phyloP scores from a whole-genome alignment of 1,140 invertebrate genomes.

The Andrena cerasifolii region DNA sequence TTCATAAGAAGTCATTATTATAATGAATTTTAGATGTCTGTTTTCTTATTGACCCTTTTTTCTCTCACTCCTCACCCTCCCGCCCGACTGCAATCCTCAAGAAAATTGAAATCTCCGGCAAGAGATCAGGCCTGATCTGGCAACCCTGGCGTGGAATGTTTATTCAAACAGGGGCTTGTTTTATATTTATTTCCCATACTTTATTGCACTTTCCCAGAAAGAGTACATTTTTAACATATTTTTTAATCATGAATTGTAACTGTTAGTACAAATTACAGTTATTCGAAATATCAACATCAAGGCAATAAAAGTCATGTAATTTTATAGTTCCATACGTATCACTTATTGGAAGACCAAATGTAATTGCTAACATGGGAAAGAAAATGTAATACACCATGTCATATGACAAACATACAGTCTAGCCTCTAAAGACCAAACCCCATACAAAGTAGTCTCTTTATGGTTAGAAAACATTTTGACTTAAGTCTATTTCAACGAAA shows the following conservation, averaged over 20 bases:
- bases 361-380: slow-evolving; percentile 62
- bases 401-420: slow-evolving; percentile 58
- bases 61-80: too few relatives aligned
- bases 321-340: slow-evolving; percentile 23
- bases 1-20: too few relatives aligned
- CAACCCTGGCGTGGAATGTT: too few relatives aligned
- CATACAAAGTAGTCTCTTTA: slow-evolving; percentile 51
- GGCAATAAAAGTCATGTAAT: slow-evolving; percentile 39
- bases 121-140: too few relatives aligned
- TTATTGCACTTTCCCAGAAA: slow-evolving; percentile 79
- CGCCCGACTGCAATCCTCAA: too few relatives aligned
- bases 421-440: slow-evolving; percentile 66
- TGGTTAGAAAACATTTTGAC: slow-evolving; percentile 34
- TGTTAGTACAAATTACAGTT: slow-evolving; percentile 51
- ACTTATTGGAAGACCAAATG: slow-evolving; percentile 57
- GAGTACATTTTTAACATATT: slow-evolving; percentile 70
- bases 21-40: too few relatives aligned
- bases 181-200: slow-evolving; percentile 62
- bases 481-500: slow-evolving; percentile 20
- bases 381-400: slow-evolving; percentile 44
- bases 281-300: slow-evolving; percentile 47
- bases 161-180: not conserved
- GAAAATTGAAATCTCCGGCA: too few relatives aligned
- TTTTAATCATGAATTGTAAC: slow-evolving; percentile 48
- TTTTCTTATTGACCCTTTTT: too few relatives aligned